phyloP scores from a whole-genome alignment of 2,888 invertebrate species.

The Thymelicus sylvestris region DNA sequence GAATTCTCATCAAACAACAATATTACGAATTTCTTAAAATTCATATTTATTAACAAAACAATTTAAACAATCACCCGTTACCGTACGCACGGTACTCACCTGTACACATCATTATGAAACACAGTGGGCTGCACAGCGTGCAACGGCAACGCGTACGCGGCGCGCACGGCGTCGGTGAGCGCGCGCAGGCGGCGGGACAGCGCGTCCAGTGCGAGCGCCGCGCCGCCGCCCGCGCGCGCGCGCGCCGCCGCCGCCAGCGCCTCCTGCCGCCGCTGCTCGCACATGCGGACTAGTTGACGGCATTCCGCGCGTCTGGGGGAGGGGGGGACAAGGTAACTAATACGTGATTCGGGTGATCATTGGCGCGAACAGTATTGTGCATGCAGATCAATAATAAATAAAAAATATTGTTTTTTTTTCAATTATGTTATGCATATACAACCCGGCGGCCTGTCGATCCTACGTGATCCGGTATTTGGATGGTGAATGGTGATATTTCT shows the following conservation, averaged over 20 bases:
- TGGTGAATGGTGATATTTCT: too few species aligned
- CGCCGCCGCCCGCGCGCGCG: constrained; percentile 68
- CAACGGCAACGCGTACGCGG: constrained; percentile 90
- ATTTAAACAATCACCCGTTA: too few species aligned
- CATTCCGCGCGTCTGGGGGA: constrained; percentile 89
- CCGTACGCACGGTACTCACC: constrained; percentile 53
- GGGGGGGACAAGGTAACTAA: constrained; percentile 46
- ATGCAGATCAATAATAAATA: too few species aligned
- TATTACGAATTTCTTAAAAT: too few species aligned
- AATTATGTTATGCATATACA: too few species aligned
- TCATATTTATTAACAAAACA: too few species aligned
- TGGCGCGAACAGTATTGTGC: too few species aligned
- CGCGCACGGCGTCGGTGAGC: constrained; percentile 89
- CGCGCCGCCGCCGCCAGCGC: constrained; percentile 85
- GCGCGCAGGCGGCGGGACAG: constrained; percentile 88
- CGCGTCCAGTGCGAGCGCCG: constrained; percentile 82
- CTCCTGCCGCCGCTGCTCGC: constrained; percentile 90
- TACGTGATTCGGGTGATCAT: background rate
- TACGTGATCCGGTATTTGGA: too few species aligned
- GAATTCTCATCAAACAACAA: too few species aligned
- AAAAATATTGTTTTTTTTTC: too few species aligned
- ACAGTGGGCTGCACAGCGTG: constrained; percentile 91
- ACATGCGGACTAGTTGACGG: constrained; percentile 90
- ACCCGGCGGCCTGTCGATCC: too few species aligned
- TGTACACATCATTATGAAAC: constrained; percentile 91